phyloP scores from a whole-genome alignment of 2,888 invertebrate species.

The Drosophila gaucha region DNA sequence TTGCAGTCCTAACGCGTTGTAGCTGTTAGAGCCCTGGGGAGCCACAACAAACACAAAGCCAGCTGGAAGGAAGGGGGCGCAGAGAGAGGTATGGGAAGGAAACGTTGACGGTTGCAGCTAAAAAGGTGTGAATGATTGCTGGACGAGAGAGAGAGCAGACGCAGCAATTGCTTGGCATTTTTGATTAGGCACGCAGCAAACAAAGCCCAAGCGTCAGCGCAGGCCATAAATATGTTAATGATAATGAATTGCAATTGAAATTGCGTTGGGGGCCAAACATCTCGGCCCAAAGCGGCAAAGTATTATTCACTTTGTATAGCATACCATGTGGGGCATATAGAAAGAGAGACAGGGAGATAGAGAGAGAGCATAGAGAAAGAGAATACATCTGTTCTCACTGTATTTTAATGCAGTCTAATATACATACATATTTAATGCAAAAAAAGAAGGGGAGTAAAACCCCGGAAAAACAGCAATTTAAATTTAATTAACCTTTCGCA shows the following conservation, averaged over 20 bases:
- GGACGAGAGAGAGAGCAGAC: not conserved
- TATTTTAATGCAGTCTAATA: constrained; percentile 42
- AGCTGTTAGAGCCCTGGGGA: constrained; percentile 28
- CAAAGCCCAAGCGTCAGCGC: constrained; percentile 15
- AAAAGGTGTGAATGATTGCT: constrained; percentile 70
- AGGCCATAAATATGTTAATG: constrained; percentile 71
- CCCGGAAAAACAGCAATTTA: constrained; percentile 32
- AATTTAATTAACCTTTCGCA: constrained; percentile 70
- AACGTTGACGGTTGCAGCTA: constrained; percentile 45
- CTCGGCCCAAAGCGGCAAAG: constrained; percentile 19
- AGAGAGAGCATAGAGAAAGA: not conserved
- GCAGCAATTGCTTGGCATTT: constrained; percentile 61
- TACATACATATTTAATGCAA: not conserved
- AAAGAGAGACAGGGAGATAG: no score
- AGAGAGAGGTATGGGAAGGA: not conserved
- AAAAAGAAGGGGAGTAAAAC: not conserved
- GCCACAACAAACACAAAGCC: constrained; percentile 12
- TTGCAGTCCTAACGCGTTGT: constrained; percentile 54
- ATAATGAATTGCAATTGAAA: constrained; percentile 74
- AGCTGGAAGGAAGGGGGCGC: constrained; percentile 3
- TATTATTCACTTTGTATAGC: constrained; percentile 16
- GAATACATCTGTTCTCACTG: constrained; percentile 2
- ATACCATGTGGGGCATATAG: not conserved
- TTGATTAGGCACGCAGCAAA: constrained; percentile 47
- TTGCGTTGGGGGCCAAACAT: constrained; percentile 35